Evolutionary conservation across 2,113 vertebrate genomes (phyloP).

Genomic region (Catharus minimus): DNA sequence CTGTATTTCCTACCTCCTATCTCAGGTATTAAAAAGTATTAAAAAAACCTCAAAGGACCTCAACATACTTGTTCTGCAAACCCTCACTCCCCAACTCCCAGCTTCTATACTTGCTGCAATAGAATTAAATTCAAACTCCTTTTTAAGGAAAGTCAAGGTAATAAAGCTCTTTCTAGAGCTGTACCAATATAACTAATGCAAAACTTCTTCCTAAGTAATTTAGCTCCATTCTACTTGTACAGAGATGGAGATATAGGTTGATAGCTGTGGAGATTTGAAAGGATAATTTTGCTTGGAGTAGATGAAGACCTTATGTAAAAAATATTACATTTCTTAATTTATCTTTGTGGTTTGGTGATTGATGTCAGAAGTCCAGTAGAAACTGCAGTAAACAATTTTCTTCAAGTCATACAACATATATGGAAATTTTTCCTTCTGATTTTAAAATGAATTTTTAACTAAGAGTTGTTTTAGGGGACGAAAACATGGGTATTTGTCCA

Average conservation of each 20-base stretch:
- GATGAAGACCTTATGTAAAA: neutral
- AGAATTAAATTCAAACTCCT: neutral
- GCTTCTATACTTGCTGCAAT: neutral
- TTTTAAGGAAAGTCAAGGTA: neutral
- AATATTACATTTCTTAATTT: neutral
- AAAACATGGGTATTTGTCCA: neutral
- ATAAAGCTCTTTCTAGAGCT: neutral
- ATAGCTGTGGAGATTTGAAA: neutral
- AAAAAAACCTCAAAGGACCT: neutral
- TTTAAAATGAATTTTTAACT: neutral
- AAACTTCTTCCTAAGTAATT: neutral
- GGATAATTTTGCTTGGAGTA: neutral
- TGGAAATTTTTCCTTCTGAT: neutral
- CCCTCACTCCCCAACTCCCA: accelerated
- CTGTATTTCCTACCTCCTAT: neutral
- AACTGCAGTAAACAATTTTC: neutral
- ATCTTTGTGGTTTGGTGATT: neutral
- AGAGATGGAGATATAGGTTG: neutral
- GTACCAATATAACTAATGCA: neutral
- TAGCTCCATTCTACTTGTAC: neutral
- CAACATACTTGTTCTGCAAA: neutral
- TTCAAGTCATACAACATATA: neutral
- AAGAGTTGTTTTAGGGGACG: neutral
- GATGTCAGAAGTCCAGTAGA: neutral
- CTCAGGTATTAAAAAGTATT: neutral